Evolutionary conservation across 1,140 invertebrate genomes (phyloP).

Genomic region (Andricus grossulariae): DNA sequence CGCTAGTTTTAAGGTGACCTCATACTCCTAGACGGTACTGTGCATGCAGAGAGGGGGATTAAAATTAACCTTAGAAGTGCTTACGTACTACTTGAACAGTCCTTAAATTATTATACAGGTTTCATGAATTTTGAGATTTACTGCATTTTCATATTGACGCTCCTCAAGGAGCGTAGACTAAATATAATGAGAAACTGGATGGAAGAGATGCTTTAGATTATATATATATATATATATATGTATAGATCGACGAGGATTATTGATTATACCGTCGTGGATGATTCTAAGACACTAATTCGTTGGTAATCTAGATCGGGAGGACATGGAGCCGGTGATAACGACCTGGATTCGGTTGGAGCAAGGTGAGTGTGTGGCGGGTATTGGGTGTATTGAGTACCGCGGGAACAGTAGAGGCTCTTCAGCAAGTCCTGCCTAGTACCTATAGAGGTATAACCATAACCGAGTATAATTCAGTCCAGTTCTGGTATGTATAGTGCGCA

Average conservation of each 20-base stretch:
- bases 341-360: conserved; percentile 58
- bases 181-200: too few species aligned
- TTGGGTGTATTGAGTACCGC: conserved; percentile 65
- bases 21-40: too few species aligned
- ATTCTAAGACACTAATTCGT: conserved; percentile 8
- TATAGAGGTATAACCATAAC: conserved; percentile 68
- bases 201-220: too few species aligned
- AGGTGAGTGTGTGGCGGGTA: conserved; percentile 53
- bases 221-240: neutral
- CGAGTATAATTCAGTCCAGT: conserved; percentile 69
- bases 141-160: too few species aligned
- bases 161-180: too few species aligned
- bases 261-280: neutral
- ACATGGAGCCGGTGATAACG: neutral
- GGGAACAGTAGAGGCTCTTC: conserved; percentile 58
- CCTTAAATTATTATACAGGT: too few species aligned
- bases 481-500: conserved; percentile 67
- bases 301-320: conserved; percentile 6
- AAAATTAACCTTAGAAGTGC: too few species aligned
- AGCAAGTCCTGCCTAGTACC: conserved; percentile 59
- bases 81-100: too few species aligned
- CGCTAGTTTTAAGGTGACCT: too few species aligned
- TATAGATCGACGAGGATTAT: neutral
- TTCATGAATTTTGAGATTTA: too few species aligned
- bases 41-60: too few species aligned